Base-by-base conservation (phyloP, 2,113 vertebrate species). In the Aptenodytes patagonicus region DNA sequence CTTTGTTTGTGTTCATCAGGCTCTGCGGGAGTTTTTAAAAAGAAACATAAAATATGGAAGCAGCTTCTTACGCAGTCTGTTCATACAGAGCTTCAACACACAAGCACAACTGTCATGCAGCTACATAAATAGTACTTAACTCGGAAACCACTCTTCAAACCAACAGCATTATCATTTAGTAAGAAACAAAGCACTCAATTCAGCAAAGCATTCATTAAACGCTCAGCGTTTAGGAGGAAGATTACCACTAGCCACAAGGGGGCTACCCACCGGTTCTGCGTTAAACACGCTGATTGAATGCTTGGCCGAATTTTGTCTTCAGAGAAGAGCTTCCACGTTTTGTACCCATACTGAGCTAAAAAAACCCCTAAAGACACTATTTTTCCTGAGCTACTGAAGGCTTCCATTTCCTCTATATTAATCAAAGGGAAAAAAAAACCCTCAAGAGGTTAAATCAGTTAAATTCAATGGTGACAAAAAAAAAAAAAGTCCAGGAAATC, bases 1-100 rank as follows among this genome's bases (percentile, higher is more conserved):
- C 99, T 94, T 99, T 99, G 97, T 99, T 99, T 62, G 99, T 99
- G 93, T 98, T 99, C 99, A 99, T 99, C 90, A 99, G 97, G 96
- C 98, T 98, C 99, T 99, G 97, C 1, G 7, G 52, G 52, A 78
- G 44, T 64, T 76, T 44, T 34, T 34, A 91, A 92, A 80, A 76
- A 85, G 49, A 92, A 73, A 69, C 1, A 72, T 28, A 76, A 87
- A 66, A 90, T 19, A 78, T 0, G 5, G 16, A 89, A 89, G 26
- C 51, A 89, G 24, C 20, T 76, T 78, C 57, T 88, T 46, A 76
- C 2, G 57, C 51, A 68, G 22, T 55, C 42, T 76, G 36, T 25
- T 89, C 47, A 68, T 31, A 68, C 26, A 57, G 12, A 64, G 32
- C 14, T 94, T 79, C 38, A 66, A 26, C 5, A 87, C 8, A 87